These are phyloP conservation scores for Erebia ligea DNA, from an alignment of 2,888 invertebrate genomes.

Conservation along the genomic window DNA sequence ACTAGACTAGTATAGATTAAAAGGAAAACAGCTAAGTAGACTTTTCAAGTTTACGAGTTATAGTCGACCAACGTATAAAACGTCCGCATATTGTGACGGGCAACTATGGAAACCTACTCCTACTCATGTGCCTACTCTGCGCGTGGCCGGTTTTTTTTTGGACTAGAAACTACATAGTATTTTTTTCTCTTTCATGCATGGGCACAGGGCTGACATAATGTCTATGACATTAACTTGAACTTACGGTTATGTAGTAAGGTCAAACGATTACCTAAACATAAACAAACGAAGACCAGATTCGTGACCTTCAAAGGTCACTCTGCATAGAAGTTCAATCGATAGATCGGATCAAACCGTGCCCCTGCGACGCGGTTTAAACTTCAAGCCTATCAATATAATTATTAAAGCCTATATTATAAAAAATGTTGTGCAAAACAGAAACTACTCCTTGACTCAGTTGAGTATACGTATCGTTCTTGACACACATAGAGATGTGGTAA, in stretches of 20 bases:
- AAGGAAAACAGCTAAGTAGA: too few species aligned
- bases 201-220: too few species aligned
- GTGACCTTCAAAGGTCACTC: conserved; percentile 1
- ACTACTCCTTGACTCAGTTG: conserved; percentile 25
- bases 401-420: conserved; percentile 18
- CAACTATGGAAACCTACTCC: too few species aligned
- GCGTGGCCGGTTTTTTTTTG: too few species aligned
- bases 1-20: too few species aligned
- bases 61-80: too few species aligned
- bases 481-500: conserved; percentile 31
- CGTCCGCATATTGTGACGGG: too few species aligned
- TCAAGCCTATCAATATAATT: conserved; percentile 18
- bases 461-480: conserved; percentile 28
- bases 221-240: neutral
- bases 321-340: neutral
- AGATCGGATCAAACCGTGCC: neutral
- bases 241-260: neutral
- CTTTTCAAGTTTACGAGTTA: too few species aligned
- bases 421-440: conserved; percentile 21
- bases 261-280: neutral
- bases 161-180: too few species aligned
- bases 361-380: neutral
- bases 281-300: neutral
- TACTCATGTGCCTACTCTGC: too few species aligned
- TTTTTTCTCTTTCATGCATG: too few species aligned